Percentiles rank a stretch among this genome's conserved stretches.
These are phyloP conservation scores for Achatina immaculata DNA, from an alignment of 1,140 invertebrate genomes.

Conservation along the genomic window DNA sequence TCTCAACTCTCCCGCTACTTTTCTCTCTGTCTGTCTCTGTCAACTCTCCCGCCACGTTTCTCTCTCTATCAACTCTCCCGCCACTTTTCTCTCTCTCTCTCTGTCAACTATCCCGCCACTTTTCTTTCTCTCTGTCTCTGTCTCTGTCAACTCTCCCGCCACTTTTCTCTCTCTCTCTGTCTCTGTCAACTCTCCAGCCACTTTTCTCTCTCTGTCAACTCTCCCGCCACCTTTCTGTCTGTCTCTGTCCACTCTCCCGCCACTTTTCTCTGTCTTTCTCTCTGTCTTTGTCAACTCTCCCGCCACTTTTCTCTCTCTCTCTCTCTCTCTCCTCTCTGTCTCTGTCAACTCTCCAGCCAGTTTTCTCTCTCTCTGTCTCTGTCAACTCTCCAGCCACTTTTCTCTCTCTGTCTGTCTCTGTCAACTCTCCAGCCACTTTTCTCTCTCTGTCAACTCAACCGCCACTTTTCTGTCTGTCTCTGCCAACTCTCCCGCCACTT, in stretches of 20 bases:
- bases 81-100: too few relatives aligned
- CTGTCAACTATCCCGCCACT: neutral
- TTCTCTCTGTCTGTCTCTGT: neutral
- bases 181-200: neutral
- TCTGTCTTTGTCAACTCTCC: slow-evolving; percentile 3
- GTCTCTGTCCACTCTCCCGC: neutral
- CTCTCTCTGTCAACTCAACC: too few relatives aligned
- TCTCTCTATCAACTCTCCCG: neutral
- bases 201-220: neutral
- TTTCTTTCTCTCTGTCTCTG: neutral
- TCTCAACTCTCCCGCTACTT: neutral
- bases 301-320: too few relatives aligned
- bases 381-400: too few relatives aligned
- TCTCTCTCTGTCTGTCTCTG: too few relatives aligned
- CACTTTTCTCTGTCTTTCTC: too few relatives aligned
- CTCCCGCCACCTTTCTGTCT: neutral
- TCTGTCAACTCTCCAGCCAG: too few relatives aligned
- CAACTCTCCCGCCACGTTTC: neutral
- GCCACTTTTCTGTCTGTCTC: too few relatives aligned
- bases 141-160: neutral
- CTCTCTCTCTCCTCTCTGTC: neutral
- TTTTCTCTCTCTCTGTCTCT: too few relatives aligned
- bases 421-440: too few relatives aligned
- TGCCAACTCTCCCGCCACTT: too few relatives aligned
- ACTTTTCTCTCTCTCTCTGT: neutral